Evolutionary conservation across 2,888 invertebrate species (phyloP).

Genomic region (Megalurothrips usitatus): DNA sequence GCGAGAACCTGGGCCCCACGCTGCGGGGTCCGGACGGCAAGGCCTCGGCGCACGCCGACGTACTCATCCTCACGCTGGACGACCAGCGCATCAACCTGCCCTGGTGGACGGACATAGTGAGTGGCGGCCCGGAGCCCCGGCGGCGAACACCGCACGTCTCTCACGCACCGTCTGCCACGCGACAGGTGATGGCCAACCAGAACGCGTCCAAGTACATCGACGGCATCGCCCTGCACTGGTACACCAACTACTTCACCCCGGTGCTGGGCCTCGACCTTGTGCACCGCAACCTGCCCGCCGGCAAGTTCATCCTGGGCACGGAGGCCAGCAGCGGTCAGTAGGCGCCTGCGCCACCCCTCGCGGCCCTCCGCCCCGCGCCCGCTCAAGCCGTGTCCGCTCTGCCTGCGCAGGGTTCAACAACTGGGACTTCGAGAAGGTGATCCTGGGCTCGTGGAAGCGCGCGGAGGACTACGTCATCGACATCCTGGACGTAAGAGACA

Average conservation of each 20-base stretch:
- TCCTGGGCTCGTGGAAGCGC: slow-evolving; percentile 52
- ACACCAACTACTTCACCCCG: slow-evolving; percentile 46
- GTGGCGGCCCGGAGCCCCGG: slow-evolving; percentile 37
- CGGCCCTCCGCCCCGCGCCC: background rate
- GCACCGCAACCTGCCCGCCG: slow-evolving; percentile 48
- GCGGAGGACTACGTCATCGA: slow-evolving; percentile 51
- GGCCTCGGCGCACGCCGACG: slow-evolving; percentile 52
- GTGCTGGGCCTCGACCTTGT: slow-evolving; percentile 43
- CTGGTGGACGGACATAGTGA: slow-evolving; percentile 58
- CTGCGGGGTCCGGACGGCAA: slow-evolving; percentile 46
- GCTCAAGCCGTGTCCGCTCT: background rate
- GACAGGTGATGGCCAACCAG: slow-evolving; percentile 36
- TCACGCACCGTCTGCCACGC: background rate
- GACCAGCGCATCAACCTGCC: slow-evolving; percentile 65
- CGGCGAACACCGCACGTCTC: background rate
- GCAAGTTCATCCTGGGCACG: slow-evolving; percentile 52
- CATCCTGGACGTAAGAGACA: slow-evolving; percentile 45
- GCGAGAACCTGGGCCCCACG: slow-evolving; percentile 66
- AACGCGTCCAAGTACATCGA: slow-evolving; percentile 44
- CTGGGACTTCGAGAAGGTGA: slow-evolving; percentile 40
- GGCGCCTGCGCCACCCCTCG: background rate
- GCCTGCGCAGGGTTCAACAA: slow-evolving; percentile 26
- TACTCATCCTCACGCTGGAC: slow-evolving; percentile 69
- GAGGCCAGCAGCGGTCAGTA: slow-evolving; percentile 49
- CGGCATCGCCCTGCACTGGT: slow-evolving; percentile 56